Evolutionary conservation across 2,797 vertebrate genomes (phyloP), one percentile per base, ranked within the genome.

Genomic region (Acestrorhynchus altus): DNA sequence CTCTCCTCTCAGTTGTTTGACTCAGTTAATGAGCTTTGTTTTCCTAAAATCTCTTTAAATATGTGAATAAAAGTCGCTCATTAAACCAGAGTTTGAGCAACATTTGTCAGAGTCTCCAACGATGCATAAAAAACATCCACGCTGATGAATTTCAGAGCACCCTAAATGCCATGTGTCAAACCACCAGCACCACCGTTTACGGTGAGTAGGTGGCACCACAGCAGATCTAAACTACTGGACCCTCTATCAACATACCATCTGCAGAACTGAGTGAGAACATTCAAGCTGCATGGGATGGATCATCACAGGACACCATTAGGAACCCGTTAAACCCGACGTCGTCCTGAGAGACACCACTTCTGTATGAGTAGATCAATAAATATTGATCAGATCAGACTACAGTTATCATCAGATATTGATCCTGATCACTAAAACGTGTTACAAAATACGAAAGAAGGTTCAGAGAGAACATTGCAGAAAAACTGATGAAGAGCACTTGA

Each of bases 21-120:
- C 8, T 2, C 31, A 57, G 28, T 24, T 51, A 72, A 72, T 72
- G 51, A 56, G 61, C 16, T 39, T 72, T 35, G 35, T 22, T n/a
- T n/a, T 56, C 20, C 35, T 42, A n/a, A 31, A 64, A 63, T 42
- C 18, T 22, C 16, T 24, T 11, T 44, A 46, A 28, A 71, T 35
- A 18, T 35, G 20, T 11, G 31, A n/a, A 49, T 26, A 61, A 61
- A 24, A 54, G 7, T 11, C 54, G 47, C 67, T 65, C 40, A 63
- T 68, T 61, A 42, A 69, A 61, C 8, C 24, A 0, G 26, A 35
- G 16, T 51, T 61, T 18, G 31, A 59, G 31, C 24, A 57, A 12
- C 26, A 54, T 42, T 42, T 54, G 60, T 40, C 60, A 22, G 63
- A 46, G 13, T 15, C 63, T 46, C 5, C 63, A 65, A 13, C 13